Base-by-base conservation (phyloP, 1,140 invertebrate genomes). In the Mycetomoellerius zeteki region DNA sequence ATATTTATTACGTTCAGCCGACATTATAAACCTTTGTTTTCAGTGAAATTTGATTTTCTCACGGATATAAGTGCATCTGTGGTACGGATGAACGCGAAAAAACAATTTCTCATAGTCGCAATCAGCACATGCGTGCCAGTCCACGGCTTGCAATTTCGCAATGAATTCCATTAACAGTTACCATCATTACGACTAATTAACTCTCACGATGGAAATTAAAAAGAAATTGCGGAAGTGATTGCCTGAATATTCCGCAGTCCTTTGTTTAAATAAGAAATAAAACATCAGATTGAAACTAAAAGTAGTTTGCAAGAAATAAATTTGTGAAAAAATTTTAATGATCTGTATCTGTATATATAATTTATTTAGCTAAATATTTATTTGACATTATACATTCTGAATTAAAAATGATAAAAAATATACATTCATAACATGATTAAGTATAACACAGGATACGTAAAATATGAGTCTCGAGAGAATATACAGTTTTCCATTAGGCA, bases 41-140 rank as follows among this genome's bases (percentile, higher is more conserved):
- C 7, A 58, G 50, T 56, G 50, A 43, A 71, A 71, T 71, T 43
- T 5, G 50, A 71, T 58, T 69, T 30, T 81, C 78, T 81, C 78
- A 81, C 78, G 78, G 64, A 81, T 81, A 81, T 71, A 81, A 71
- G 16, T 81, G 30, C 50, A 81, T 81, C 47, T 47, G 47, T 24
- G n/a, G 2, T 37, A 47, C 47, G n/a, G 24, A 7, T 10, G 64
- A 71, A 19, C 1, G 16, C 54, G 47, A 37, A 78, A 80, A 80
- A 71, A 43, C 30, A 43, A 50, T 54, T 81, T 81, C 78, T 71
- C 78, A 80, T 62, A 80, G 47, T 69, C 47, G 37, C 5, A 21
- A 80, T 47, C 77, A 56, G 64, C 78, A 81, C 78, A 71, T 81
- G 78, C 47, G 64, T 69, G 78, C 65, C 78, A 81, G 30, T 65